A percentile compares a stretch with the other conserved stretches of the same genome.
Conservation (phyloP, 2,797 vertebrate genomes). For the Diplodus sargus region DNA sequence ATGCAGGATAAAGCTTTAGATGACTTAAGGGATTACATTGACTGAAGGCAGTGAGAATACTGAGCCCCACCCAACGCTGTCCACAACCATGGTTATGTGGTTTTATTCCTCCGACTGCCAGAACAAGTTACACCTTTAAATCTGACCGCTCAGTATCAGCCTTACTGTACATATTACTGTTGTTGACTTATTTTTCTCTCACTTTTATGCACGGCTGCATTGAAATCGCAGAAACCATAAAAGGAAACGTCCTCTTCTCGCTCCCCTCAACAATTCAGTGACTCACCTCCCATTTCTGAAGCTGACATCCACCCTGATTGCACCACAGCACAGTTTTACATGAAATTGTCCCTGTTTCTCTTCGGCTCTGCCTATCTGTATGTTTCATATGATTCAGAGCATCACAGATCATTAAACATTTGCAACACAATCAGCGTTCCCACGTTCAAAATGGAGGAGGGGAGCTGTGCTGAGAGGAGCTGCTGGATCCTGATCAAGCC, state of each 20-base stretch:
- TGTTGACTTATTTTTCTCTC: constrained; percentile 39
- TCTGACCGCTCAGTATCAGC: neutral
- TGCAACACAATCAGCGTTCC: constrained; percentile 55
- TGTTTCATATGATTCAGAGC: constrained; percentile 42
- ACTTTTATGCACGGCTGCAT: constrained; percentile 42
- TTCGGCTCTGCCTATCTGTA: constrained; percentile 51
- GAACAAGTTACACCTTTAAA: neutral
- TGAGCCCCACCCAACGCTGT: neutral
- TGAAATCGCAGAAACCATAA: constrained; percentile 42
- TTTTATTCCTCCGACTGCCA: neutral
- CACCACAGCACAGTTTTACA: constrained; percentile 16
- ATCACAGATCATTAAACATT: constrained; percentile 64
- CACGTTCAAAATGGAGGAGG: constrained; percentile 70
- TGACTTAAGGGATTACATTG: neutral
- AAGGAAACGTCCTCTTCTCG: constrained; percentile 35
- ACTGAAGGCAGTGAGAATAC: neutral
- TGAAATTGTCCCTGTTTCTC: constrained; percentile 13
- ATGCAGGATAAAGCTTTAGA: neutral
- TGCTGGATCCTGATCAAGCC: constrained; percentile 72
- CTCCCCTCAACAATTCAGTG: constrained; percentile 47
- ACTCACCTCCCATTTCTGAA: constrained; percentile 52
- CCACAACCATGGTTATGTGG: neutral
- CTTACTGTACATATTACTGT: constrained; percentile 34
- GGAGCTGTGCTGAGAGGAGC: constrained; percentile 60
- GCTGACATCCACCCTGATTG: constrained; percentile 28